Percentiles rank a stretch among this genome's conserved stretches.
Evolutionary conservation across 1,140 invertebrate genomes (phyloP).

Genomic region (Magallana angulata): DNA sequence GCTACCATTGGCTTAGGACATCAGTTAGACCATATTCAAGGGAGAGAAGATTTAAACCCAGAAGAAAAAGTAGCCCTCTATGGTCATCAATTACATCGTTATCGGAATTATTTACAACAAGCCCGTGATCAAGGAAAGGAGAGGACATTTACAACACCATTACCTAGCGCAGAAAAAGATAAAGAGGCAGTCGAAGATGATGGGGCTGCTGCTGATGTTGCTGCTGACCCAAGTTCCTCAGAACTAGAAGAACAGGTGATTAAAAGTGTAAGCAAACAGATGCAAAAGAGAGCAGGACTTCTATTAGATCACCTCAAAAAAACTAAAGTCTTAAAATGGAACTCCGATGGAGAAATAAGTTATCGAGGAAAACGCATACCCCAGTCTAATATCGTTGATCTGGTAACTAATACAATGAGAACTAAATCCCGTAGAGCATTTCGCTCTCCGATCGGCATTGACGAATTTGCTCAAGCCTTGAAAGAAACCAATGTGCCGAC

Average conservation of each 20-base stretch:
- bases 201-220: not conserved
- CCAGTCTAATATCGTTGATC: not conserved
- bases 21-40: not conserved
- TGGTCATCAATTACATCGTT: not conserved
- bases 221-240: not conserved
- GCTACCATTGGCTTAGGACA: not conserved
- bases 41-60: not conserved
- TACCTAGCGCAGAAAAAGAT: no score
- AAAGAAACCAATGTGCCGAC: not conserved
- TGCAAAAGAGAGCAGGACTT: no score
- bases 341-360: not conserved
- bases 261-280: no score
- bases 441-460: not conserved
- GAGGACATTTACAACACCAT: no score
- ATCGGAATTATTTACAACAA: not conserved
- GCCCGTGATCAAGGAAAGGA: not conserved
- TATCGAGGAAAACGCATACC: not conserved
- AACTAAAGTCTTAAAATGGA: no score
- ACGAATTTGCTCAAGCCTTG: not conserved
- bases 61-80: not conserved
- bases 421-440: not conserved
- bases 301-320: no score
- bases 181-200: not conserved
- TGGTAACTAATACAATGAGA: not conserved
- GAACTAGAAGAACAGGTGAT: no score